Evolutionary conservation across 2,888 invertebrate genomes (phyloP).

Genomic region (Zaprionus obscuricornis): DNA sequence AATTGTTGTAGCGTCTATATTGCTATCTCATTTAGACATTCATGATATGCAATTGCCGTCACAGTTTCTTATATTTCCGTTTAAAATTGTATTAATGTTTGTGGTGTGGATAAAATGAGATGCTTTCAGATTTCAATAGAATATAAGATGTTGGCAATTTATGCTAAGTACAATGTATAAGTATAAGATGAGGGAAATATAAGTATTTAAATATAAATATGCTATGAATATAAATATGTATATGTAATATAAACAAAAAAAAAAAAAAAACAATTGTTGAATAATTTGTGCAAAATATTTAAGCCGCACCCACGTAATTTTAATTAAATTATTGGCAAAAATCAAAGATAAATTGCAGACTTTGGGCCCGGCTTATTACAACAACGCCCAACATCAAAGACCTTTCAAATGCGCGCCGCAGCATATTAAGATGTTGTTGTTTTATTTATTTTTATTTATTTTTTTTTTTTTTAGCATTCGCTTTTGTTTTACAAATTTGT

Average conservation of each 20-base stretch:
- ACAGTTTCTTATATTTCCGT: constrained; percentile 58
- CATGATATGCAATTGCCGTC: constrained; percentile 1
- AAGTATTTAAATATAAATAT: constrained; percentile 6
- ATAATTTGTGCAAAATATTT: constrained; percentile 3
- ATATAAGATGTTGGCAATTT: constrained; percentile 45
- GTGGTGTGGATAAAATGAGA: constrained; percentile 64
- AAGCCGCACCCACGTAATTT: constrained; percentile 1
- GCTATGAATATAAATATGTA: background rate
- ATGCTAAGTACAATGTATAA: constrained; percentile 25
- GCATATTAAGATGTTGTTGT: constrained; percentile 5
- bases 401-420: background rate
- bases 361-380: constrained; percentile 15
- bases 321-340: background rate
- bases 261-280: constrained; percentile 19
- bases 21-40: constrained; percentile 46
- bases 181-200: constrained; percentile 31
- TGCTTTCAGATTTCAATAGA: constrained; percentile 13
- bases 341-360: constrained; percentile 7
- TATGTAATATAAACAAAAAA: too few species aligned
- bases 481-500: too few species aligned
- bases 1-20: constrained; percentile 26
- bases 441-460: constrained; percentile 6
- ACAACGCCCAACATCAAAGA: constrained; percentile 50
- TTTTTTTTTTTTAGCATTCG: constrained; percentile 6
- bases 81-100: constrained; percentile 40